Conservation (phyloP, 2,797 vertebrate genomes). For the Falco berigora region DNA sequence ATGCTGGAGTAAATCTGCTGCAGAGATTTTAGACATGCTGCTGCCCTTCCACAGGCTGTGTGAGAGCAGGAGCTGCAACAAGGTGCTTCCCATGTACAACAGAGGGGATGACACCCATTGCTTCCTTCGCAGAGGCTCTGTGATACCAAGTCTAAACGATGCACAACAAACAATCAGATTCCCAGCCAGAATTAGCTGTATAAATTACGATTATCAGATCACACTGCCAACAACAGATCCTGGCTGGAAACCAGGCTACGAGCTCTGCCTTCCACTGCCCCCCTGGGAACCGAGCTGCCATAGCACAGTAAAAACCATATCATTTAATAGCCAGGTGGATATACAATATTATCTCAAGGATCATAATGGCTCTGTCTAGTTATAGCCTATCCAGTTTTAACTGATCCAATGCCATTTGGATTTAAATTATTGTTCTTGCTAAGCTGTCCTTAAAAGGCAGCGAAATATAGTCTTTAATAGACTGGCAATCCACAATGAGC, state of each 20-base stretch:
- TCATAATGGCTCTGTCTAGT: neutral
- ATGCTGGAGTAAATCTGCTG: neutral
- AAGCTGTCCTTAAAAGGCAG: neutral
- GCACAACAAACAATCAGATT: neutral
- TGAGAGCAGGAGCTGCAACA: neutral
- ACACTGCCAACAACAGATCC: neutral
- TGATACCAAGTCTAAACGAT: neutral
- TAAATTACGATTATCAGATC: neutral
- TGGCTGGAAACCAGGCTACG: neutral
- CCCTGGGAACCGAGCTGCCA: neutral
- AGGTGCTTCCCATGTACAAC: neutral
- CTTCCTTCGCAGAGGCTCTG: neutral
- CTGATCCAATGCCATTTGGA: neutral
- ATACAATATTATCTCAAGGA: neutral
- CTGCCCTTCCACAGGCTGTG: neutral
- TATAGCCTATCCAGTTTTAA: neutral
- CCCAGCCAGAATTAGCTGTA: neutral
- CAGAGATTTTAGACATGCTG: accelerated
- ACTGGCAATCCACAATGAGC: neutral
- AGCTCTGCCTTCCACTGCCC: neutral
- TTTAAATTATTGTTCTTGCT: neutral
- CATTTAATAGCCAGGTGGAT: neutral
- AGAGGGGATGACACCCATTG: neutral
- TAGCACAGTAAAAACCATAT: neutral
- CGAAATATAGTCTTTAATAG: neutral